These are phyloP conservation scores for Amphipoea oculea DNA, from an alignment of 2,888 invertebrate genomes.

Conservation along the genomic window DNA sequence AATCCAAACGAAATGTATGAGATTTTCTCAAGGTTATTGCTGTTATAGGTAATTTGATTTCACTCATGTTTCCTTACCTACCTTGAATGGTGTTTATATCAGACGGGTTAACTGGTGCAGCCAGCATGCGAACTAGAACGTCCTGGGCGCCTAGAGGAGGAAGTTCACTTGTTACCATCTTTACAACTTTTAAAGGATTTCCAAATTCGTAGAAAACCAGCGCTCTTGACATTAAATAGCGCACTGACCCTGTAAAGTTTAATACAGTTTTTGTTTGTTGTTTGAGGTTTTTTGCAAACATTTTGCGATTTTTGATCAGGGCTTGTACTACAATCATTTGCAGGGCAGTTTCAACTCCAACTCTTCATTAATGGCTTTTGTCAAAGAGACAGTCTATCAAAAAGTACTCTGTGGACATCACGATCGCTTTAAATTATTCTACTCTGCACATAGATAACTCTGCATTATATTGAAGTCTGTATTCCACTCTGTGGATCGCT, in stretches of 20 bases:
- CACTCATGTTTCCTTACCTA: conserved; percentile 21
- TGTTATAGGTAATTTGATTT: not conserved
- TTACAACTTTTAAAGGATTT: conserved; percentile 94
- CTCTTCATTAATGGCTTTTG: not conserved
- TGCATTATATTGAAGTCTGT: too few species aligned
- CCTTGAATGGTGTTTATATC: conserved; percentile 98
- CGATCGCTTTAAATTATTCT: not conserved
- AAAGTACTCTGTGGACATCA: not conserved
- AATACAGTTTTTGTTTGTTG: conserved; percentile 22
- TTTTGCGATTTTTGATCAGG: conserved; percentile 47
- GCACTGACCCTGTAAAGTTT: conserved; percentile 61
- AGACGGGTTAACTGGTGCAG: conserved; percentile 98
- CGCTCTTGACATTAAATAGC: conserved; percentile 87
- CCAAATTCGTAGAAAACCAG: conserved; percentile 94
- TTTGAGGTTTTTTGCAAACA: conserved; percentile 57
- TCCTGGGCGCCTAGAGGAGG: conserved; percentile 91
- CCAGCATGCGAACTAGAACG: conserved; percentile 95
- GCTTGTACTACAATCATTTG: not conserved
- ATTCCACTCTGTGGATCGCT: too few species aligned
- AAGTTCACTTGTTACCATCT: conserved; percentile 89
- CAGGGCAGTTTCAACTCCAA: not conserved
- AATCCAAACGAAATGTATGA: not conserved
- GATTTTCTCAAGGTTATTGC: not conserved
- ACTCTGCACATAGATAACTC: too few species aligned
- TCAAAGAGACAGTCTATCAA: not conserved